Evolutionary conservation across 2,113 vertebrate species (phyloP).

Genomic region (Parotia lawesii): DNA sequence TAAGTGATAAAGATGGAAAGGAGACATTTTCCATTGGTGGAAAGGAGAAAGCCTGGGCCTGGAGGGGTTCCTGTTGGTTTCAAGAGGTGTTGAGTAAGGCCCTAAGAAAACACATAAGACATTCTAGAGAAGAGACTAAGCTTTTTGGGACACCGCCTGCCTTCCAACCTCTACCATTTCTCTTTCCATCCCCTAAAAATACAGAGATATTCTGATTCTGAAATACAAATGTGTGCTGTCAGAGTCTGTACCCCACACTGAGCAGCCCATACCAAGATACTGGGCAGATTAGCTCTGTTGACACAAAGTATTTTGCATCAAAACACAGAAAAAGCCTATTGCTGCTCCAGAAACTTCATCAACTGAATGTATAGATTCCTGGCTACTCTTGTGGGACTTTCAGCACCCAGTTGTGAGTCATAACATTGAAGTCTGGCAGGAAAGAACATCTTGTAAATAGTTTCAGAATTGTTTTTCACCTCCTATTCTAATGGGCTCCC

Average conservation of each 20-base stretch:
- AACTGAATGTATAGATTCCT: not conserved
- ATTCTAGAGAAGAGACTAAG: not conserved
- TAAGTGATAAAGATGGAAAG: not conserved
- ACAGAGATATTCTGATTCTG: not conserved
- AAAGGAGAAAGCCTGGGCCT: not conserved
- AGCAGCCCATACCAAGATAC: not conserved
- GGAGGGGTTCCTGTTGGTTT: not conserved
- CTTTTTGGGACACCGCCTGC: not conserved
- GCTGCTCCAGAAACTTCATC: not conserved
- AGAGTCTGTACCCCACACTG: not conserved
- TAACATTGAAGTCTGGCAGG: not conserved
- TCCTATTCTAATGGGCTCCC: not conserved
- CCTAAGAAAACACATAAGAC: not conserved
- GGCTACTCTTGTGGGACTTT: not conserved
- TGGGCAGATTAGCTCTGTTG: not conserved
- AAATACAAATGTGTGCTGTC: not conserved
- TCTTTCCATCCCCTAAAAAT: not conserved
- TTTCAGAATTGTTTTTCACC: constrained; percentile 26
- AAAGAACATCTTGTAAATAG: constrained; percentile 8
- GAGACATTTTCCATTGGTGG: not conserved
- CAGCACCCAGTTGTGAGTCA: not conserved
- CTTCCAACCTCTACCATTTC: not conserved
- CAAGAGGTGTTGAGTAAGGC: not conserved
- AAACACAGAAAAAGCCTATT: not conserved
- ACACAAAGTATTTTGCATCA: not conserved